These are phyloP conservation scores for Hylaeus volcanicus DNA, from an alignment of 1,140 invertebrate species.

Conservation along the genomic window DNA sequence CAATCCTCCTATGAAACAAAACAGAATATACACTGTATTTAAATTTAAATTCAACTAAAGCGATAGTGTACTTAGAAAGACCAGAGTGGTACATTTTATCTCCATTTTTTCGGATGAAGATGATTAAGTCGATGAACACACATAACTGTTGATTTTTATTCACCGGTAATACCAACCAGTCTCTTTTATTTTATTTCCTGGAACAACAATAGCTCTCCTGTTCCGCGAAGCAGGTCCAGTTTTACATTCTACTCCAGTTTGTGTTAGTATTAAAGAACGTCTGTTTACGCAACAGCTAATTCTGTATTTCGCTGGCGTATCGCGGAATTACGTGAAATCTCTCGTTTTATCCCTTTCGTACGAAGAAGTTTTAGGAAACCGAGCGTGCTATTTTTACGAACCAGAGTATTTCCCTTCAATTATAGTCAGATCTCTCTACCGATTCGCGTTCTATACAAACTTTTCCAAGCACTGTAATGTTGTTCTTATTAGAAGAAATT, in stretches of 20 bases:
- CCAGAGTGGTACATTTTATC: too few species aligned
- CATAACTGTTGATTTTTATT: not conserved
- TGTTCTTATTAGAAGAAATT: conserved; percentile 27
- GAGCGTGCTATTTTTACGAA: not conserved
- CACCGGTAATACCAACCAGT: not conserved
- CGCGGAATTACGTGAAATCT: conserved; percentile 1
- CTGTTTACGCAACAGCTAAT: conserved; percentile 22
- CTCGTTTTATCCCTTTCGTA: not conserved
- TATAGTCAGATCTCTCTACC: not conserved
- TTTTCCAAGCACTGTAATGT: conserved; percentile 3
- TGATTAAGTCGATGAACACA: not conserved
- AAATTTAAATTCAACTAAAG: too few species aligned
- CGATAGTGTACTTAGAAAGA: too few species aligned
- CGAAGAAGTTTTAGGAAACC: not conserved
- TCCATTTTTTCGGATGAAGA: too few species aligned
- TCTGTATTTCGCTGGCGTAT: conserved; percentile 16
- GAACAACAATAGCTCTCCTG: not conserved
- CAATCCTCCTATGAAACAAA: not conserved
- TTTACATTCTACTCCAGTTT: not conserved
- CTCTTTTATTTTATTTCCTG: not conserved
- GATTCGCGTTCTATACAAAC: not conserved
- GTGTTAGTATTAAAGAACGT: not conserved
- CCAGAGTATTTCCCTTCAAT: conserved; percentile 8
- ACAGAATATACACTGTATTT: not conserved
- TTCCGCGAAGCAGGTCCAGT: not conserved